phyloP scores from a whole-genome alignment of 2,113 vertebrate species.

The Eonycteris spelaea region DNA sequence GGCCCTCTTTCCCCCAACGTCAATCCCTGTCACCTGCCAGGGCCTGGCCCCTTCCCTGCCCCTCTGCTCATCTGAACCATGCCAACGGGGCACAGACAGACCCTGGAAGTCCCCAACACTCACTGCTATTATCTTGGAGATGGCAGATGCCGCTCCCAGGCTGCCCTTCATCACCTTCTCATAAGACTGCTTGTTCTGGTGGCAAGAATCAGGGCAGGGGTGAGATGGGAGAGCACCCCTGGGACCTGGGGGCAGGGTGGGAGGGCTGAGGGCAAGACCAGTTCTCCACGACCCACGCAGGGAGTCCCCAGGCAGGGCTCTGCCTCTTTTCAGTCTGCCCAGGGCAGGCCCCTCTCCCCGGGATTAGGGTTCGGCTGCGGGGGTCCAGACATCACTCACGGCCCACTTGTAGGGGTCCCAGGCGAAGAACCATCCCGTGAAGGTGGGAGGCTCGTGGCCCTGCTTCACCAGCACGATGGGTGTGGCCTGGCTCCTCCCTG shows the following conservation, averaged over 20 bases:
- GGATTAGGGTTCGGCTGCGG: neutral
- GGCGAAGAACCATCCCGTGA: slow-evolving; percentile 89
- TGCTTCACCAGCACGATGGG: slow-evolving; percentile 87
- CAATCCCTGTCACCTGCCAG: neutral
- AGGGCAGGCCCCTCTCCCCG: neutral
- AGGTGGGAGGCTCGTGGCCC: slow-evolving; percentile 89
- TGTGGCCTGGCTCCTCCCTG: slow-evolving; percentile 83
- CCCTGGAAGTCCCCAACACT: slow-evolving; percentile 71
- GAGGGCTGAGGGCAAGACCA: neutral
- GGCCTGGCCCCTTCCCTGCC: neutral
- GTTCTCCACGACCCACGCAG: no score
- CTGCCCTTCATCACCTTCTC: slow-evolving; percentile 89
- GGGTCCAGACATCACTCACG: slow-evolving; percentile 76
- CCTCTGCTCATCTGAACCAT: neutral
- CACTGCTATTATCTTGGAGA: slow-evolving; percentile 89
- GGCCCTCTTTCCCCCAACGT: neutral
- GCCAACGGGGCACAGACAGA: accelerated
- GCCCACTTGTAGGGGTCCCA: slow-evolving; percentile 91
- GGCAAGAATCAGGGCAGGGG: neutral
- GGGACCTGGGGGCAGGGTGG: neutral
- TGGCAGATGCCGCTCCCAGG: slow-evolving; percentile 77
- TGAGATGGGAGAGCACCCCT: neutral
- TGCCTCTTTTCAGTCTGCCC: neutral
- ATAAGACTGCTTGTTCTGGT: slow-evolving; percentile 87
- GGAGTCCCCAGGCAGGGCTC: neutral